Conservation (phyloP, 1,140 invertebrate genomes). For the Zaprionus inermis region DNA sequence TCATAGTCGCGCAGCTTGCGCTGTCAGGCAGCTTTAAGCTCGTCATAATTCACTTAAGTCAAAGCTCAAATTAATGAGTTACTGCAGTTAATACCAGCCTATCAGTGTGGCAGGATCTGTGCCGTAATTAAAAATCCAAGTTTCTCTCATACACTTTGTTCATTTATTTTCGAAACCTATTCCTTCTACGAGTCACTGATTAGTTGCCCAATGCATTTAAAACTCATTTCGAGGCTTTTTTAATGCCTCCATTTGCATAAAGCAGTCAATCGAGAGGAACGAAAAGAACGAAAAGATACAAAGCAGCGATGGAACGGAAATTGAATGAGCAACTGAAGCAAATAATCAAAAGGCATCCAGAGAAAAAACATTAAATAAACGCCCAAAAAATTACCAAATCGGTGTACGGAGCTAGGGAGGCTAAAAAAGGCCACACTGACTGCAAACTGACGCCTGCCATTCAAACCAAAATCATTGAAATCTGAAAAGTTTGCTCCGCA, state of each 20-base stretch:
- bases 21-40: not conserved
- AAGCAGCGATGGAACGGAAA: slow-evolving; percentile 58
- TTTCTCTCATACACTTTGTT: too few relatives aligned
- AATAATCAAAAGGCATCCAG: slow-evolving; percentile 68
- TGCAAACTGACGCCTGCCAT: slow-evolving; percentile 43
- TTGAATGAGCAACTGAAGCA: slow-evolving; percentile 76
- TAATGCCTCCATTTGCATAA: slow-evolving; percentile 44
- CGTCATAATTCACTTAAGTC: not conserved
- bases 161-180: not conserved
- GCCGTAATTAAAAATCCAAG: not conserved
- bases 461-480: slow-evolving; percentile 71
- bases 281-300: slow-evolving; percentile 30
- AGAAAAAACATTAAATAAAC: slow-evolving; percentile 43
- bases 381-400: slow-evolving; percentile 25
- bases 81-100: not conserved
- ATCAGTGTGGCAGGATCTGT: not conserved
- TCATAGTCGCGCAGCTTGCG: not conserved
- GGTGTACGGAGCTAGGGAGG: not conserved
- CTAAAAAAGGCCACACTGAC: slow-evolving; percentile 17
- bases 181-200: slow-evolving; percentile 5
- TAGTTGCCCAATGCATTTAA: not conserved
- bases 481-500: slow-evolving; percentile 50
- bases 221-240: slow-evolving; percentile 26
- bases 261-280: slow-evolving; percentile 64
- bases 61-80: slow-evolving; percentile 1